Conservation (phyloP, 2,113 vertebrate genomes). For the Gracilinanus agilis region DNA sequence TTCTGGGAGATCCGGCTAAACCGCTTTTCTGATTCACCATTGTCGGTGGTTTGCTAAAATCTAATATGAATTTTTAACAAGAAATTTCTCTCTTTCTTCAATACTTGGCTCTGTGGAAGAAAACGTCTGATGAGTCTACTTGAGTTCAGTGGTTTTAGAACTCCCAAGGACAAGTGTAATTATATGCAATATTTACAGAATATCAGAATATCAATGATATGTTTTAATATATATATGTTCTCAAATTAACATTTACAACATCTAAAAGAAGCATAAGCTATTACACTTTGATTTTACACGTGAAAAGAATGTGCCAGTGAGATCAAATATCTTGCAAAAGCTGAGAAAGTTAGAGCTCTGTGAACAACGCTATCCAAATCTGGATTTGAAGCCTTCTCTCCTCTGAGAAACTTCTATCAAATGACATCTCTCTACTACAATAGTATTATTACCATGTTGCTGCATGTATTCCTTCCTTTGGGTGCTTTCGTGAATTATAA, state of each 20-base stretch:
- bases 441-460: background rate
- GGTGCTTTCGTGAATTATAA: background rate
- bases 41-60: background rate
- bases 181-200: background rate
- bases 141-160: background rate
- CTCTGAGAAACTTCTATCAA: background rate
- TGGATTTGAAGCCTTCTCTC: background rate
- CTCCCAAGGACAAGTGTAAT: background rate
- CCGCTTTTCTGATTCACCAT: background rate
- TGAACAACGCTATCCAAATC: rapidly evolving
- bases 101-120: background rate
- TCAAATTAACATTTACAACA: background rate
- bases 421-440: background rate
- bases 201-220: background rate
- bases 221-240: background rate
- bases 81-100: background rate
- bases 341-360: background rate
- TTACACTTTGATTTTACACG: slow-evolving; percentile 7
- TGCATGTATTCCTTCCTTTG: background rate
- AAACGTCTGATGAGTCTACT: background rate
- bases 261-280: background rate
- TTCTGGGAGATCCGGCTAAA: background rate
- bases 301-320: slow-evolving; percentile 12
- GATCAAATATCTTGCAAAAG: background rate
- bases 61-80: background rate